Conservation (phyloP, 2,888 invertebrate genomes). For the Volucella zonaria region DNA sequence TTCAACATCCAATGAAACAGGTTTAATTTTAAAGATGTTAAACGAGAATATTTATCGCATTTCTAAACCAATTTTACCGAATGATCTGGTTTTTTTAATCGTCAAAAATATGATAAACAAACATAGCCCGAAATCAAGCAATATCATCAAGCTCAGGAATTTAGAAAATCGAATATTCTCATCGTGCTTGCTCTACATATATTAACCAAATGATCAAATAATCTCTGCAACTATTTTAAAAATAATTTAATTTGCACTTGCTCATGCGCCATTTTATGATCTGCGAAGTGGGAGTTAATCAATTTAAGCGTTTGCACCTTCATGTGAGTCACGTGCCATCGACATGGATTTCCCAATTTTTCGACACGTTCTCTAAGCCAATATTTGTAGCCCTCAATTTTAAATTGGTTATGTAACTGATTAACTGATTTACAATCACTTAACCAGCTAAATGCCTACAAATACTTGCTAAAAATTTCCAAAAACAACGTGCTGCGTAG, state of each 20-base stretch:
- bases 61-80: too few species aligned
- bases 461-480: not conserved
- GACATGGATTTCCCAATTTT: not conserved
- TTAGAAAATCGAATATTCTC: not conserved
- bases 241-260: slow-evolving; percentile 26
- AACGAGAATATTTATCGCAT: too few species aligned
- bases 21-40: too few species aligned
- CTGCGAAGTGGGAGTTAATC: not conserved
- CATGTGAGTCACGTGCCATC: slow-evolving; percentile 1
- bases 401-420: not conserved
- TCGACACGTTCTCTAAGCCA: slow-evolving; percentile 2
- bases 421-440: not conserved
- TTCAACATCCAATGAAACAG: too few species aligned
- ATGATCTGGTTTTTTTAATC: too few species aligned
- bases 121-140: too few species aligned
- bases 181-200: not conserved
- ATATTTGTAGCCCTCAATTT: not conserved
- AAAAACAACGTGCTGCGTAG: not conserved
- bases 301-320: slow-evolving; percentile 12
- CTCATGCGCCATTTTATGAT: slow-evolving; percentile 13
- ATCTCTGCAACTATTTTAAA: not conserved
- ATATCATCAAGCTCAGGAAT: too few species aligned
- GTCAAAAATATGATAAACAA: too few species aligned
- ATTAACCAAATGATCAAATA: slow-evolving; percentile 18
- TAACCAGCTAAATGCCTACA: slow-evolving; percentile 1